phyloP scores from a whole-genome alignment of 2,888 invertebrate species.

The Eudiplozoon nipponicum region DNA sequence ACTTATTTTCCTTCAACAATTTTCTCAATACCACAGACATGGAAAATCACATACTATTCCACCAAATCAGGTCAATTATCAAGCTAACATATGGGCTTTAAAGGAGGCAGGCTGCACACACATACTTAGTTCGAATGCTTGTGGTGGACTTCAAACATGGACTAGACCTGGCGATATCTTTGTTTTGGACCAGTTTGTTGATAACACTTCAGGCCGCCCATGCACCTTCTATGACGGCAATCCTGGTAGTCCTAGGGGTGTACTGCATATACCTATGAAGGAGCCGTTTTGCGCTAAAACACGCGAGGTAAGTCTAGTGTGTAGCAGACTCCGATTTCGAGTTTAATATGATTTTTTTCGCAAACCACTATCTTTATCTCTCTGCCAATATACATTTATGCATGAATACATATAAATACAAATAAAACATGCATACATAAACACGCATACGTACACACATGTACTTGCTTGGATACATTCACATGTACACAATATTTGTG shows the following conservation, averaged over 20 bases:
- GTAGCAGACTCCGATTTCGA: no score
- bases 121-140: constrained; percentile 61
- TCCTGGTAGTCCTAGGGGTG: constrained; percentile 36
- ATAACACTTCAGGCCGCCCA: constrained; percentile 36
- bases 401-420: no score
- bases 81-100: constrained; percentile 78
- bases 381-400: no score
- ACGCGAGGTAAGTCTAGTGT: constrained; percentile 29
- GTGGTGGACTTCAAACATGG: constrained; percentile 39
- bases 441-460: no score
- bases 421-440: no score
- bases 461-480: no score
- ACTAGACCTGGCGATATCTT: constrained; percentile 60
- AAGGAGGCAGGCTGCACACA: constrained; percentile 54
- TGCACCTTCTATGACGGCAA: constrained; percentile 51
- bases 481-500: no score
- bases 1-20: no score
- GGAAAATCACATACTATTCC: constrained; percentile 37
- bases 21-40: no score
- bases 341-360: no score
- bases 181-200: constrained; percentile 41
- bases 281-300: constrained; percentile 50
- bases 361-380: no score
- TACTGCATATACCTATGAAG: constrained; percentile 67
- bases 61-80: constrained; percentile 62